Conservation (phyloP, 2,888 invertebrate genomes). For the Hemistola chrysoprasaria region DNA sequence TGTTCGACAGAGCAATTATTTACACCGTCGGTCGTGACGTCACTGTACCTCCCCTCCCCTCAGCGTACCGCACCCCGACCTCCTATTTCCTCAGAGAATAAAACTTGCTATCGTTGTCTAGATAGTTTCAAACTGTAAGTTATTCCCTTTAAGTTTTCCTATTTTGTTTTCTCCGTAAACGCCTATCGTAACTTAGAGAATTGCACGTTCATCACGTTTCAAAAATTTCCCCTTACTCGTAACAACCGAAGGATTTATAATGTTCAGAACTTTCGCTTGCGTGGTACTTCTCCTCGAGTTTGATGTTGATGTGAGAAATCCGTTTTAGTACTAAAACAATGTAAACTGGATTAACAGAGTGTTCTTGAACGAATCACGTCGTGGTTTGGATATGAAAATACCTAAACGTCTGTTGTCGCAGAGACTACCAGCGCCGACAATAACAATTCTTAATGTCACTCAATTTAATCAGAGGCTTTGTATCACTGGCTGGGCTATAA, state of each 20-base stretch:
- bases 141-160: constrained; percentile 52
- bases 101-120: constrained; percentile 58
- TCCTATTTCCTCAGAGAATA: constrained; percentile 52
- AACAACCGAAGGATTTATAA: constrained; percentile 16
- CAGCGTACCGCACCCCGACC: constrained; percentile 29
- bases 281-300: constrained; percentile 9
- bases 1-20: constrained; percentile 83
- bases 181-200: constrained; percentile 43
- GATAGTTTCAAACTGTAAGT: constrained; percentile 62
- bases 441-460: constrained; percentile 49
- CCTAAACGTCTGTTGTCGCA: constrained; percentile 21
- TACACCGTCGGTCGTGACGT: constrained; percentile 76
- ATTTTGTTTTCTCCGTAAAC: constrained; percentile 43
- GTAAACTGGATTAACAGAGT: constrained; percentile 10
- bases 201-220: constrained; percentile 34
- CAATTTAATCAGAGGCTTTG: constrained; percentile 44
- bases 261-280: constrained; percentile 9
- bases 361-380: constrained; percentile 13
- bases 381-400: constrained; percentile 22
- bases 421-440: constrained; percentile 34
- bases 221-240: constrained; percentile 16
- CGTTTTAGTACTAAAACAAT: constrained; percentile 11
- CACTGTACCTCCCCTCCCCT: constrained; percentile 48
- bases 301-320: constrained; percentile 8
- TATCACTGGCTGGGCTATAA: constrained; percentile 40